Percentiles rank a stretch among this genome's conserved stretches.
phyloP scores from a whole-genome alignment of 2,797 vertebrate species.

The Helarctos malayanus region DNA sequence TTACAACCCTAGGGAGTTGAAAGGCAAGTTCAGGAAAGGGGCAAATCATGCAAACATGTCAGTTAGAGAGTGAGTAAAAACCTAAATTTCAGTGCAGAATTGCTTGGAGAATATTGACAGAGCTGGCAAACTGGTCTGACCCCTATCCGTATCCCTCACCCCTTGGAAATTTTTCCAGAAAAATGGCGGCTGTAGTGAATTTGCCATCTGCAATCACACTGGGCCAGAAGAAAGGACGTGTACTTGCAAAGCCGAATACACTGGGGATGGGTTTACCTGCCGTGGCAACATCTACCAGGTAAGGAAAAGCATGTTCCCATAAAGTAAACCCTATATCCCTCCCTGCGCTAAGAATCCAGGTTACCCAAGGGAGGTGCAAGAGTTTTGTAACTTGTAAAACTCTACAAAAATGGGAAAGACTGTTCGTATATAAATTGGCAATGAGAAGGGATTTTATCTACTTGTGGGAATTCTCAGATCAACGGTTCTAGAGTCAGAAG shows the following conservation, averaged over 20 bases:
- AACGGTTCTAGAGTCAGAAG: neutral
- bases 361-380: neutral
- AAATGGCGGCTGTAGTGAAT: conserved; percentile 94
- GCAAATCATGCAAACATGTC: neutral
- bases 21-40: neutral
- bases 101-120: neutral
- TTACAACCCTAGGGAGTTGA: neutral
- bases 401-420: neutral
- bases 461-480: neutral
- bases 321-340: neutral
- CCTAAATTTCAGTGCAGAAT: neutral
- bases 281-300: conserved; percentile 92
- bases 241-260: conserved; percentile 88
- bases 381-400: neutral
- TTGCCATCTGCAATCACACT: conserved; percentile 92
- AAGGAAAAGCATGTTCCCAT: accelerated
- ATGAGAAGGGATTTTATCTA: neutral
- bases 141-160: neutral
- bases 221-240: conserved; percentile 91
- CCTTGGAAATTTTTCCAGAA: conserved; percentile 88
- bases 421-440: neutral
- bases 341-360: neutral
- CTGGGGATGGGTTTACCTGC: conserved; percentile 94
- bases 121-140: neutral
- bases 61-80: accelerated